Evolutionary conservation across 2,888 invertebrate species (phyloP), one percentile per base, ranked within the genome.

Genomic region (Polylopha cassiicola): DNA sequence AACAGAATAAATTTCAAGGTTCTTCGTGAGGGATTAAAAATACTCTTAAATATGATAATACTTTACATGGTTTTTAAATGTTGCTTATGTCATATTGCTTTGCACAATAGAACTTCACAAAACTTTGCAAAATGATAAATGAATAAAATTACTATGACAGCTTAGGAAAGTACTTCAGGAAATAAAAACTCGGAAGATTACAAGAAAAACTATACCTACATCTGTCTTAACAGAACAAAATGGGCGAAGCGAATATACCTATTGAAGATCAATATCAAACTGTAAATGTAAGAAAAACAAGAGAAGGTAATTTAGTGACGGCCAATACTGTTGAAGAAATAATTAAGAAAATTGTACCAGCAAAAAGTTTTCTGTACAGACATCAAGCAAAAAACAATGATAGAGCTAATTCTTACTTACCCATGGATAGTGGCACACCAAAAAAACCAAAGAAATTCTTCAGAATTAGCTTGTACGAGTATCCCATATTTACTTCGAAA

Each of bases 331-430:
- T 80, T 1, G 85, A 84, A 48, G 85, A 84, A 22, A 55, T 85
- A 16, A 52, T 84, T 3, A 75, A 72, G 39, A 76, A 58, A 50
- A 60, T 85, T 17, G 77, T 78, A 1, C 79, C 80, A 20, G 73
- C 79, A 0, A 86, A 82, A 48, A 86, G 86, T 45, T 86, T 86
- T 49, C 47, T 86, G 0, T 86, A 86, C 36, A 75, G 82, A 57
- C 67, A 81, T 23, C 73, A 76, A 43, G 54, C 59, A 14, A 73
- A 65, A 21, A 60, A 60, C 39, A 46, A 44, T 20, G 62, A 66
- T 2, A 65, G 72, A 50, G 56, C 61, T 0, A 74, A 74, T 4
- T 78, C 85, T 1, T 86, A 86, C 41, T 53, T 81, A 10, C 84
- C 84, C 1, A 86, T 86, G 86, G 72, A 78, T 28, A 66, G 66